These are phyloP conservation scores for Bombus difficillimus DNA, from an alignment of 1,140 invertebrate species.

Conservation along the genomic window DNA sequence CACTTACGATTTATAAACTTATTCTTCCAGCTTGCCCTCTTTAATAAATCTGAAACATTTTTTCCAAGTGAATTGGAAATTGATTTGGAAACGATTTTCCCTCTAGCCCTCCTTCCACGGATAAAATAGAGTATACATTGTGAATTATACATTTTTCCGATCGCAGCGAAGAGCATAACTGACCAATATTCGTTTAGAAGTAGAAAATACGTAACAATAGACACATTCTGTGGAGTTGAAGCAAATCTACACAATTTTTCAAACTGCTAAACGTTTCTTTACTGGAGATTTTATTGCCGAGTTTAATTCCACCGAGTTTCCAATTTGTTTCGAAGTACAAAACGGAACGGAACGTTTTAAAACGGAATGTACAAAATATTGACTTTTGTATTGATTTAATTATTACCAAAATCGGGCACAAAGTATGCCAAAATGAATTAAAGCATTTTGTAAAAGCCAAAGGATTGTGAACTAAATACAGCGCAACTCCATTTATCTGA, in stretches of 20 bases:
- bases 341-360: no score
- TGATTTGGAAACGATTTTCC: background rate
- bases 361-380: no score
- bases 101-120: no score
- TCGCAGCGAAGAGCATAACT: background rate
- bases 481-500: background rate
- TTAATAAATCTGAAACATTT: background rate
- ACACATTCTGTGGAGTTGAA: background rate
- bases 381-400: background rate
- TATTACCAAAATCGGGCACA: background rate
- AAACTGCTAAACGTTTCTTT: background rate
- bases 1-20: no score
- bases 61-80: no score
- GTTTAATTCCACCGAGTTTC: no score
- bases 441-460: background rate
- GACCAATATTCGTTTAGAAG: background rate
- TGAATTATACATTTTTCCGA: background rate
- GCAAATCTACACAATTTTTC: background rate
- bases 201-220: background rate
- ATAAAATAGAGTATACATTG: background rate
- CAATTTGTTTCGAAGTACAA: no score
- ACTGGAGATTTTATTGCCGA: no score
- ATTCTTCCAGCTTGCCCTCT: no score
- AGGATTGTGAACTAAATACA: background rate
- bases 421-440: background rate